phyloP scores from a whole-genome alignment of 2,888 invertebrate genomes.

The Strigamia maritima region DNA sequence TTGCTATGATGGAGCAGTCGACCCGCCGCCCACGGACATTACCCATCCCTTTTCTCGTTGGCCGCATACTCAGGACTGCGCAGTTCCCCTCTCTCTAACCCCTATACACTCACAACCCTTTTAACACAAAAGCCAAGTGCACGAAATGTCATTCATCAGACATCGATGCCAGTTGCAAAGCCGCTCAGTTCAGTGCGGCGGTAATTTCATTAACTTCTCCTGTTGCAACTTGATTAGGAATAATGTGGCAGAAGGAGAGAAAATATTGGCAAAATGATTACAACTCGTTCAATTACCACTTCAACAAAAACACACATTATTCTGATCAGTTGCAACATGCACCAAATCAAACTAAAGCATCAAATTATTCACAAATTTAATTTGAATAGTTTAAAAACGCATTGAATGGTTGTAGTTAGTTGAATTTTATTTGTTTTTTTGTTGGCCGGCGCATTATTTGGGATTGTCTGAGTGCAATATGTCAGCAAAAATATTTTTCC shows the following conservation, averaged over 20 bases:
- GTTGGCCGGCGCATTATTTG: background rate
- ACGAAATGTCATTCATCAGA: background rate
- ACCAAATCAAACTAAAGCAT: background rate
- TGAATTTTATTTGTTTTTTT: background rate
- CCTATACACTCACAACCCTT: background rate
- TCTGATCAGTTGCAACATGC: background rate
- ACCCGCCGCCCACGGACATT: conserved; percentile 16
- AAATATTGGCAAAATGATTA: background rate
- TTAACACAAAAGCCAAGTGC: conserved; percentile 16
- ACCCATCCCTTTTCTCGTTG: background rate
- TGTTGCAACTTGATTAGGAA: background rate
- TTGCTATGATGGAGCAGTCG: conserved; percentile 23
- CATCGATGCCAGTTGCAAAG: conserved; percentile 16
- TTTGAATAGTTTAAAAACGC: too few relatives aligned
- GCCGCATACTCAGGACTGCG: background rate
- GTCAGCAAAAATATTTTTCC: conserved; percentile 1
- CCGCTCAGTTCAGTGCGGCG: background rate
- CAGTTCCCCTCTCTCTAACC: background rate
- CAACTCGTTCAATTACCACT: background rate
- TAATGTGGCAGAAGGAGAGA: background rate
- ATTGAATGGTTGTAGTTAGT: background rate
- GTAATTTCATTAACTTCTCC: conserved; percentile 6
- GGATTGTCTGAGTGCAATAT: background rate
- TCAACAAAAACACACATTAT: background rate
- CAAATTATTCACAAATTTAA: too few relatives aligned